Evolutionary conservation across 2,113 vertebrate species (phyloP).

Genomic region (Ornithorhynchus anatinus): DNA sequence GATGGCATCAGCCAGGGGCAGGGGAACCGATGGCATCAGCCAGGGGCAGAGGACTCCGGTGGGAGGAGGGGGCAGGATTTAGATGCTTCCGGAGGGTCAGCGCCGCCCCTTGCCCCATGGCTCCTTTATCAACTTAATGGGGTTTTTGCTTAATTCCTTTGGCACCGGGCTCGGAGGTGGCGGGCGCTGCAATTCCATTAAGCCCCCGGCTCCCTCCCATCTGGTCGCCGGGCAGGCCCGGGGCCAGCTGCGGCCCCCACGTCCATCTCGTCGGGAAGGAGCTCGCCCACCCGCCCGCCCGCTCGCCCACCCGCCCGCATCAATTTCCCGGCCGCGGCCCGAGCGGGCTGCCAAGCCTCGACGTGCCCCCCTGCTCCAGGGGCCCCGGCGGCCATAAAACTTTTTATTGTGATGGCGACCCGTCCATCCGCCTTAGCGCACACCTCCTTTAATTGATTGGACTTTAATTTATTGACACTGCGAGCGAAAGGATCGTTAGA

Average conservation of each 20-base stretch:
- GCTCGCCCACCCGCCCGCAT: too few species aligned
- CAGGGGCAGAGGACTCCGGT: too few species aligned
- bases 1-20: too few species aligned
- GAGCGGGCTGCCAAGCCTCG: slow-evolving; percentile 57
- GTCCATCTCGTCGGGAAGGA: too few species aligned
- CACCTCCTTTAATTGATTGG: slow-evolving; percentile 73
- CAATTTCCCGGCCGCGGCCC: slow-evolving; percentile 55
- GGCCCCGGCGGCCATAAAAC: slow-evolving; percentile 68
- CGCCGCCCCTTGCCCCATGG: slow-evolving; percentile 25
- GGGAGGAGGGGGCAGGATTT: neutral
- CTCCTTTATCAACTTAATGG: slow-evolving; percentile 65
- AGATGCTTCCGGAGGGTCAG: neutral
- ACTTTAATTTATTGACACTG: slow-evolving; percentile 75
- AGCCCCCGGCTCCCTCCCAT: slow-evolving; percentile 64
- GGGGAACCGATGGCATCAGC: too few species aligned
- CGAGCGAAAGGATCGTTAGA: too few species aligned
- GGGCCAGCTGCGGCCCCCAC: slow-evolving; percentile 60
- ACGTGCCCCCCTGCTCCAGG: too few species aligned
- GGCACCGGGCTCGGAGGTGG: slow-evolving; percentile 48
- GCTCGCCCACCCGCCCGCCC: too few species aligned
- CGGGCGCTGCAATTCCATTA: slow-evolving; percentile 66
- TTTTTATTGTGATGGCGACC: slow-evolving; percentile 64
- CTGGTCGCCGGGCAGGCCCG: slow-evolving; percentile 49
- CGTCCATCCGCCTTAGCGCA: slow-evolving; percentile 70
- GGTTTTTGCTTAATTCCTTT: slow-evolving; percentile 62